Base-by-base conservation (phyloP, 2,888 invertebrate species). In the Gymnosoma rotundatum region DNA sequence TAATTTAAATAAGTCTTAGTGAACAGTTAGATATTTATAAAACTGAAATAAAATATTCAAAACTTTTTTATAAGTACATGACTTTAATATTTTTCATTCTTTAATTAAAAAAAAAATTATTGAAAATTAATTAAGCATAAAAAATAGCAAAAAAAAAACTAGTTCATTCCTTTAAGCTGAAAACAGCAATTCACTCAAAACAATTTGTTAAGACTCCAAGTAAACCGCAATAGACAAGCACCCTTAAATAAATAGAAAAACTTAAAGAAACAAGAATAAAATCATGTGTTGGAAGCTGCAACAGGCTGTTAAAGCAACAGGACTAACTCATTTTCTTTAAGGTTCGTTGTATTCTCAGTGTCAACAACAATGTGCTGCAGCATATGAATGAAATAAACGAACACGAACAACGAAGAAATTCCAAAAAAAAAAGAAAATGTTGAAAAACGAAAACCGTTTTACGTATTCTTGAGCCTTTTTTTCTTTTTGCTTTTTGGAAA, bases 271-370 rank as follows among this genome's bases (percentile, higher is more conserved):
- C 3, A 42, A 64, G 18, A 61, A 61, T 38, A n/a, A 45, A 42
- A 50, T 21, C 72, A 58, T 72, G 42, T 58, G 18, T 20, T 58
- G 21, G 45, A 52, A 18, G 69, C 76, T 73, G 82, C 80, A 83
- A 84, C 83, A 76, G 78, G 83, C 85, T 75, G 81, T 66, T 70
- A 48, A 48, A 78, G 76, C 83, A 86, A 84, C 78, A 87, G 80
- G 73, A 80, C 52, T 67, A 42, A 63, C 52, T 73, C 54, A 36
- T 48, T 78, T 61, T 25, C 12, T 42, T 52, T 60, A 20, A 10
- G 32, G 6, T 64, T 66, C 16, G 20, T 66, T 66, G 20, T 52
- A 38, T 58, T 42, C 42, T 64, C 72, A 75, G 58, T 82, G 64
- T 76, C 81, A 82, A 72, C 72, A 63, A 75, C 72, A 72, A 70